Percentiles rank a stretch among this genome's conserved stretches.
These are phyloP conservation scores for Gastracanthus pulcherrimus DNA, from an alignment of 2,888 invertebrate genomes.

Conservation along the genomic window DNA sequence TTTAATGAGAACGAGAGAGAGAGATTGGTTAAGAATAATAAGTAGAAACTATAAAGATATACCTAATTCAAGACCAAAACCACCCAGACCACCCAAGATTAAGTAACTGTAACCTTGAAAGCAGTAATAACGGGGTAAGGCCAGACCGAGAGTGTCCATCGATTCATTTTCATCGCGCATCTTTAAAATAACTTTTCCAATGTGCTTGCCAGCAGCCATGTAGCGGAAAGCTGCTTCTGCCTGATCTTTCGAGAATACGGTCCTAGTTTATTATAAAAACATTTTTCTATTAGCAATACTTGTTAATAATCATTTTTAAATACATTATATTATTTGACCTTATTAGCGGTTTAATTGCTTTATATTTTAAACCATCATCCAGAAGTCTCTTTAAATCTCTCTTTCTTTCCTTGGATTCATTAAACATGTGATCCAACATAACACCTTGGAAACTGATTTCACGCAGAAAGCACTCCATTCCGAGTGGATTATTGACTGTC, in stretches of 20 bases:
- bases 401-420: slow-evolving; percentile 79
- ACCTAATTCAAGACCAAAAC: slow-evolving; percentile 89
- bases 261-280: no score
- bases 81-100: slow-evolving; percentile 91
- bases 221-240: slow-evolving; percentile 86
- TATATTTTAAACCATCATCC: slow-evolving; percentile 82
- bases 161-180: slow-evolving; percentile 65
- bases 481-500: slow-evolving; percentile 82
- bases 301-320: no score
- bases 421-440: slow-evolving; percentile 85
- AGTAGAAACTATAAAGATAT: slow-evolving; percentile 62
- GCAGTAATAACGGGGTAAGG: slow-evolving; percentile 79
- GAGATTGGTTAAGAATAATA: no score
- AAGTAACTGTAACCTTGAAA: slow-evolving; percentile 80
- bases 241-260: slow-evolving; percentile 83
- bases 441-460: slow-evolving; percentile 89
- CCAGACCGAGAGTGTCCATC: slow-evolving; percentile 68
- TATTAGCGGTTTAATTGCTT: slow-evolving; percentile 84
- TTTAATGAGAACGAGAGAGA: no score
- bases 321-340: slow-evolving; percentile 65
- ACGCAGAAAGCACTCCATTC: slow-evolving; percentile 84
- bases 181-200: slow-evolving; percentile 82
- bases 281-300: no score
- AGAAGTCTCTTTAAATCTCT: slow-evolving; percentile 79
- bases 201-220: slow-evolving; percentile 87